Base-by-base conservation (phyloP, 1,140 invertebrate species). In the Drosophila ironensis region DNA sequence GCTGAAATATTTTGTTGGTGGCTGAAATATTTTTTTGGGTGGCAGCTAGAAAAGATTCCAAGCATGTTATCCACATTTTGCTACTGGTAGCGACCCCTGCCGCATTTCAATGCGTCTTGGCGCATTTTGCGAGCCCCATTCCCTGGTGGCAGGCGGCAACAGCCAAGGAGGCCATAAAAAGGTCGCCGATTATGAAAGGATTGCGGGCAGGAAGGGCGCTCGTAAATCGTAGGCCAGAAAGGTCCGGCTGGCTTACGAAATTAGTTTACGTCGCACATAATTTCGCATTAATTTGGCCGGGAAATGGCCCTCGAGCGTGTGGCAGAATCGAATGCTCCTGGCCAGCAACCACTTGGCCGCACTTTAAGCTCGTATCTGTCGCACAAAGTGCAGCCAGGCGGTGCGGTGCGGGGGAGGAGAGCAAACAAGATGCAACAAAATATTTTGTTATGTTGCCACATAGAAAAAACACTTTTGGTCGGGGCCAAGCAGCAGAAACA, bases 331-430 rank as follows among this genome's bases (percentile, higher is more conserved):
- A 45, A 41, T 50, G 44, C 17, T 4, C 14, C n/a, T 42, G 8
- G 25, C 73, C 73, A 67, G 56, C 59, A 78, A 73, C 52, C 73
- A 77, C 72, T 81, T 69, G 69, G 78, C 78, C 68, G 77, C 77
- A 84, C 68, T 81, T 81, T 81, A 81, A 81, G 84, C n/a, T n/a
- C n/a, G 77, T 81, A 72, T 81, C 78, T 81, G 77, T 77, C 77
- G 82, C 68, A 72, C 77, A 77, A 81, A 81, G 41, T 72, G 70
- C 52, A 69, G 61, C 57, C 51, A 16, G 59, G n/a, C 12, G 11
- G 17, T 2, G 19, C n/a, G 16, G 22, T 17, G 41, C 33, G 37
- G 45, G 35, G 41, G 37, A 40, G 35, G 41, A 54, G 28, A 33
- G 35, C 47, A 60, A 82, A 69, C 73, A 86, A 66, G 78, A 66